These are phyloP conservation scores for Conus betulinus DNA, from an alignment of 1,140 invertebrate genomes.

Conservation along the genomic window DNA sequence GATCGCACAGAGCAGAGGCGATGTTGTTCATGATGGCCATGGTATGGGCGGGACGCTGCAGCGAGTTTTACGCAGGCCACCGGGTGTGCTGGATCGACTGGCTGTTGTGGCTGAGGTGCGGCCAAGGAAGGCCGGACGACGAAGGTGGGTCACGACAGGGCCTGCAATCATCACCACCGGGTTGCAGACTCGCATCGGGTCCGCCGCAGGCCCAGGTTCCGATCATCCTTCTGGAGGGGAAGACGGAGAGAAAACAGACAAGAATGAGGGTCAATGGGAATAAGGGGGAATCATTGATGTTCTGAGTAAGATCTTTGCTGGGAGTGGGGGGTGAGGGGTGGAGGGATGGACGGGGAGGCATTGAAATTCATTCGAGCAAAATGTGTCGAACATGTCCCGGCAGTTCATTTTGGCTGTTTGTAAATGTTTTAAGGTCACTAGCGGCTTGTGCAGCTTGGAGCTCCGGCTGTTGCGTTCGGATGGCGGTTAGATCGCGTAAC, in stretches of 20 bases:
- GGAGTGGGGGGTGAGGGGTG: too few relatives aligned
- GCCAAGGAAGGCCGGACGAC: constrained; percentile 65
- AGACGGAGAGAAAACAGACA: not conserved
- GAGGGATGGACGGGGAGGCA: too few relatives aligned
- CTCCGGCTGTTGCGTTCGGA: too few relatives aligned
- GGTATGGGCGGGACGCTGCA: constrained; percentile 60
- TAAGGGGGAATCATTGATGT: too few relatives aligned
- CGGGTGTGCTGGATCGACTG: constrained; percentile 65
- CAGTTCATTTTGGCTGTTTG: too few relatives aligned
- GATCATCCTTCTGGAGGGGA: constrained; percentile 58
- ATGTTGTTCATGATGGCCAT: constrained; percentile 57
- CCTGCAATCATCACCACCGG: constrained; percentile 54
- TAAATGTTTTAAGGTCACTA: too few relatives aligned
- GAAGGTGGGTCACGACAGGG: constrained; percentile 65
- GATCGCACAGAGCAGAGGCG: constrained; percentile 58
- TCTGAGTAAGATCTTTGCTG: too few relatives aligned
- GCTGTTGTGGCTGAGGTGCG: constrained; percentile 57
- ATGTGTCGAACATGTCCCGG: too few relatives aligned
- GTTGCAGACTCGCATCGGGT: constrained; percentile 61
- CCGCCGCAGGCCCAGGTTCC: constrained; percentile 64
- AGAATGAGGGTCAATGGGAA: not conserved
- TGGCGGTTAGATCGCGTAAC: too few relatives aligned
- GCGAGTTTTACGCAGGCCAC: constrained; percentile 59
- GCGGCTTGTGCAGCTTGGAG: too few relatives aligned
- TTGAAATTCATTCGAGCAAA: too few relatives aligned